phyloP scores from a whole-genome alignment of 1,140 invertebrate genomes.

The Drosophila nebulosa region DNA sequence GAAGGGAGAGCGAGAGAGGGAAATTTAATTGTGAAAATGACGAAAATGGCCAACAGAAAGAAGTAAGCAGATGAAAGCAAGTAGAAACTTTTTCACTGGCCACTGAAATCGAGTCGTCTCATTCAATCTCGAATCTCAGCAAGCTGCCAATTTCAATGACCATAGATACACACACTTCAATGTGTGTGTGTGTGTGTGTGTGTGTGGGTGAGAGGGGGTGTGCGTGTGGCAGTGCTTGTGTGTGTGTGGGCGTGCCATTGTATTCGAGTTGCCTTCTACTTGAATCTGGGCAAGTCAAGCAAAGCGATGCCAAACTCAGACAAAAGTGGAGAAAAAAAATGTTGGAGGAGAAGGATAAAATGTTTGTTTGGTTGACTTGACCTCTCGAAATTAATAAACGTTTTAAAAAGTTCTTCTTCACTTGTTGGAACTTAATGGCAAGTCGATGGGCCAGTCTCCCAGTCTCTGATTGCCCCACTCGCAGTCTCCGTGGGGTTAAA shows the following conservation, averaged over 20 bases:
- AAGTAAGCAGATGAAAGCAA: neutral
- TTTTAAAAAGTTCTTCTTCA: conserved; percentile 29
- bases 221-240: no score
- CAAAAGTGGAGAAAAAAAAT: conserved; percentile 21
- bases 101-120: neutral
- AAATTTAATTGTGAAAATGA: conserved; percentile 7
- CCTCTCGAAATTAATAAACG: conserved; percentile 22
- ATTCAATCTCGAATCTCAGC: neutral
- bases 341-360: neutral
- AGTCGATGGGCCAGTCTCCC: neutral
- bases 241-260: conserved; percentile 18
- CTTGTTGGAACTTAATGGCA: neutral
- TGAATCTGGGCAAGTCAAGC: conserved; percentile 5
- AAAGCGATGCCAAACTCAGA: conserved; percentile 33
- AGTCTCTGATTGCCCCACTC: neutral
- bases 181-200: neutral
- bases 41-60: neutral
- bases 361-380: conserved; percentile 16
- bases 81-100: conserved; percentile 1
- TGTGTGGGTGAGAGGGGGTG: neutral
- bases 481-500: neutral
- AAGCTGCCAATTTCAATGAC: conserved; percentile 10
- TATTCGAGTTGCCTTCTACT: conserved; percentile 15
- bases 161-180: neutral
- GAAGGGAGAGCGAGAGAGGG: neutral